phyloP scores from a whole-genome alignment of 2,888 invertebrate genomes.

The Patella depressa region DNA sequence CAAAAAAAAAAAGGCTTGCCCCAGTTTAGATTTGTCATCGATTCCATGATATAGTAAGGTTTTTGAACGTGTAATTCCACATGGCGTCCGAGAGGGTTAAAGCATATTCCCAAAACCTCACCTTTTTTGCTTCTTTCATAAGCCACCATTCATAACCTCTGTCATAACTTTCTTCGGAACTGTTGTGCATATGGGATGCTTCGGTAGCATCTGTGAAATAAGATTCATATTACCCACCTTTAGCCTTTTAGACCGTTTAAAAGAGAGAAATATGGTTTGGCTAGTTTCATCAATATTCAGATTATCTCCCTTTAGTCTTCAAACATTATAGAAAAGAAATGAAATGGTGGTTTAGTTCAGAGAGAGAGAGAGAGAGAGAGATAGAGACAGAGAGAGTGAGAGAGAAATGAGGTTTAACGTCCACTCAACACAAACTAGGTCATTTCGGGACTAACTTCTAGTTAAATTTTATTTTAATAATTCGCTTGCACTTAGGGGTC shows the following conservation, averaged over 20 bases:
- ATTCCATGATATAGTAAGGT: too few relatives aligned
- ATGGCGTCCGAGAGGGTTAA: not conserved
- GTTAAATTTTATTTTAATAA: too few relatives aligned
- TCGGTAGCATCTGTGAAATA: slow-evolving; percentile 61
- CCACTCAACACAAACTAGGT: too few relatives aligned
- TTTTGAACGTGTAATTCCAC: too few relatives aligned
- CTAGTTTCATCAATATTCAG: not conserved
- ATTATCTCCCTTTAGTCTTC: too few relatives aligned
- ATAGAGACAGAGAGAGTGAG: too few relatives aligned
- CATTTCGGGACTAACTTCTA: too few relatives aligned
- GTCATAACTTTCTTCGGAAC: slow-evolving; percentile 62
- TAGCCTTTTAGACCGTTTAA: not conserved
- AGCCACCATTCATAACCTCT: slow-evolving; percentile 70
- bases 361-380: too few relatives aligned
- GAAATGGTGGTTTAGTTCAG: not conserved
- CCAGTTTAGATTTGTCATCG: not conserved
- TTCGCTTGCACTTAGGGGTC: too few relatives aligned
- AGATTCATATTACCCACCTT: not conserved
- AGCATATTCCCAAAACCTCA: slow-evolving; percentile 15
- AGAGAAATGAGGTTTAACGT: too few relatives aligned
- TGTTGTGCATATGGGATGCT: slow-evolving; percentile 68
- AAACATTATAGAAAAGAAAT: not conserved
- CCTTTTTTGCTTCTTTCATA: slow-evolving; percentile 62
- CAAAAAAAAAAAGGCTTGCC: not conserved
- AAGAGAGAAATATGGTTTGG: not conserved